Evolutionary conservation across 1,140 invertebrate species (phyloP), one percentile per base, ranked within the genome.

Genomic region (Leptinotarsa lineolata): DNA sequence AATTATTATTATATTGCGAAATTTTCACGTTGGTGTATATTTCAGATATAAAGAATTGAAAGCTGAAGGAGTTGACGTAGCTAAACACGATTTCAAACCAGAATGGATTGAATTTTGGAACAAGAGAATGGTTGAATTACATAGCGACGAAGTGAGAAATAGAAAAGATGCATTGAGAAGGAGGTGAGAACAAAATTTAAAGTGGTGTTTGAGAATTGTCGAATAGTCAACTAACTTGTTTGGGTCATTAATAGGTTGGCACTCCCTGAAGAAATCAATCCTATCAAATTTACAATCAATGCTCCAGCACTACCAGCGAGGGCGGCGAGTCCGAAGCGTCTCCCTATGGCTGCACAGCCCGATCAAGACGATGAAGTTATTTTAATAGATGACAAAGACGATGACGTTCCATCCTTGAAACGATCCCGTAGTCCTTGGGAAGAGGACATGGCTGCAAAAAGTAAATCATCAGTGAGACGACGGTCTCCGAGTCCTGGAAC

Each of bases 71-170:
- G 91, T 91, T 80, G 92, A 95, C 84, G 90, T 92, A 0, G 88
- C 89, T 48, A 91, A 90, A 60, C 90, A 94, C 81, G 93, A 95
- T 79, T 95, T 93, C 79, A 95, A 94, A 79, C 92, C 93, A 0
- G 93, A 95, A 78, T 95, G 94, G 94, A 94, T 94, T 59, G 85
- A 88, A 46, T 94, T 89, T 79, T 95, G 94, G 94, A 93, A 92
- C 79, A 89, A 89, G 70, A 87, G 92, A 16, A 92, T 94, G 90
- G 89, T 91, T 22, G 91, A 94, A 72, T 83, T 95, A 3, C 91
- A 93, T 78, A 88, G 89, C 15, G 89, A 90, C 21, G 91, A 93
- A 73, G 67, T 93, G 6, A 85, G 88, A 48, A 81, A 85, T 11
- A 85, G 88, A 22, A 88, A 88, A 74, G 89, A 88, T 71, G 84